A percentile compares a stretch with the other conserved stretches of the same genome.
Evolutionary conservation across 2,888 invertebrate species (phyloP).

Genomic region (Fabriciana adippe): DNA sequence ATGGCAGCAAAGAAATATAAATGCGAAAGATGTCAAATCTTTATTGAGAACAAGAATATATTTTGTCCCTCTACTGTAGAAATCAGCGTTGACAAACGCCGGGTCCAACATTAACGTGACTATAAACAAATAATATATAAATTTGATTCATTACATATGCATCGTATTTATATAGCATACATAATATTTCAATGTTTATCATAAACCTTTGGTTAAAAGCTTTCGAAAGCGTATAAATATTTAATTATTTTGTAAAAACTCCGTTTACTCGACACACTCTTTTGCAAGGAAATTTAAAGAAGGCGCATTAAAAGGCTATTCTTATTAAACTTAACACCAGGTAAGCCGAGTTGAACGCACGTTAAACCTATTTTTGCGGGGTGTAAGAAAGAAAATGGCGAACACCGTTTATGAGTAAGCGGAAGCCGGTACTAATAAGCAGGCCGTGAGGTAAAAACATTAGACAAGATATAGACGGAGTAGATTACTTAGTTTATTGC

Average conservation of each 20-base stretch:
- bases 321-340: slow-evolving; percentile 51
- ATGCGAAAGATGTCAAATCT: too few species aligned
- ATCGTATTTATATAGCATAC: too few species aligned
- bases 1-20: too few species aligned
- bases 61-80: too few species aligned
- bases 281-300: slow-evolving; percentile 30
- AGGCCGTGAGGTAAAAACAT: slow-evolving; percentile 46
- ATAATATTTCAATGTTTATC: too few species aligned
- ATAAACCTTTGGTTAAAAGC: too few species aligned
- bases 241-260: slow-evolving; percentile 6
- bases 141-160: too few species aligned
- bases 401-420: slow-evolving; percentile 56
- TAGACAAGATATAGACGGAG: slow-evolving; percentile 36
- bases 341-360: slow-evolving; percentile 50
- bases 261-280: slow-evolving; percentile 10
- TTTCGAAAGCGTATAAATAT: not conserved
- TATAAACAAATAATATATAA: too few species aligned
- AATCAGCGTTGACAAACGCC: too few species aligned
- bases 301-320: slow-evolving; percentile 49
- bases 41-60: too few species aligned
- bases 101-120: too few species aligned
- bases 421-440: slow-evolving; percentile 58
- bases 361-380: slow-evolving; percentile 52
- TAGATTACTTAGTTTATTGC: slow-evolving; percentile 34
- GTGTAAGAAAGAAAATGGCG: slow-evolving; percentile 54